Base-by-base conservation (phyloP, 2,888 invertebrate genomes). In the Frankliniella fusca region DNA sequence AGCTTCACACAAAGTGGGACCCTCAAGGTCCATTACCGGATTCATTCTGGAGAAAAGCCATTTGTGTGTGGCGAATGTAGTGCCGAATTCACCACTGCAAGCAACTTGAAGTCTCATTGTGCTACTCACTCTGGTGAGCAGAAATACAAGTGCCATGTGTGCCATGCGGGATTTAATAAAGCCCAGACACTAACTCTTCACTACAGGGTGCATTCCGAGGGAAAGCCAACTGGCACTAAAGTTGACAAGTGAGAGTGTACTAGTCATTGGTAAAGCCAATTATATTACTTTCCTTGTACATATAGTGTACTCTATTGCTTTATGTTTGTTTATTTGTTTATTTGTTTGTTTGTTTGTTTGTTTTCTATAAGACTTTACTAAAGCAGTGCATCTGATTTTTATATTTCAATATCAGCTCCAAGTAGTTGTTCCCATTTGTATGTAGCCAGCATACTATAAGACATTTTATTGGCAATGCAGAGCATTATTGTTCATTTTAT, bases 11-110 rank as follows among this genome's bases (percentile, higher is more conserved):
- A 76, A 23, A 27, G 70, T 9, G 70, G 70, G 12, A 76, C 70
- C 12, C 70, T 76, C 9, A 76, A 76, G 27, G 70, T 76, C 27
- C 70, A 76, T 27, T 76, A 76, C 27, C 70, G 70, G 8, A 23
- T 76, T 76, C 70, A 76, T 76, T 76, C 70, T 27, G 70, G 70
- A 27, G 70, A 76, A 23, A 76, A 76, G 27, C 70, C 70, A 27
- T 76, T 76, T 76, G 70, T 76, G 23, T 76, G 70, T 27, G 27
- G 27, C 10, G 70, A 76, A 27, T 76, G 70, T 76, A 27, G 23
- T 23, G 70, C 70, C 3, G 70, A 76, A 27, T 76, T 76, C 27
- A 23, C 27, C 5, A 76, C 70, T 76, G 70, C 70, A 76, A 76
- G 70, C 27, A 76, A 76, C 27, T 23, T 76, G 12, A 76, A 76